Evolutionary conservation across 2,888 invertebrate genomes (phyloP), one percentile per base, ranked within the genome.

Genomic region (Andrena fulva): DNA sequence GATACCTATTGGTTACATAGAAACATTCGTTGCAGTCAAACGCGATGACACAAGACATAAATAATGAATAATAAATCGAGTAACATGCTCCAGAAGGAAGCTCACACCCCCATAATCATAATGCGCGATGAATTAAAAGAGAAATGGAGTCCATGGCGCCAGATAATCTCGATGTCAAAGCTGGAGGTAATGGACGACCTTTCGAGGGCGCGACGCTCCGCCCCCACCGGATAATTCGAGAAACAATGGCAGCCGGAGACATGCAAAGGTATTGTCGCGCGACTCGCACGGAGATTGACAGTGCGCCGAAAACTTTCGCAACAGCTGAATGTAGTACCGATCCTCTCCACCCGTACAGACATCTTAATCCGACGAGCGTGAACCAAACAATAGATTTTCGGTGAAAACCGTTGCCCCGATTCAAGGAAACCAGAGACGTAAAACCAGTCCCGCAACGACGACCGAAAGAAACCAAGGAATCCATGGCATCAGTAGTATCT

Each of bases 171-270:
- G 78, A 71, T 80, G 77, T 71, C 84, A 82, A 85, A 80, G 87
- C 68, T 86, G 76, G 87, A 88, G 73, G 85, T 86, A 87, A 90
- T 89, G 91, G 88, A 89, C 91, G 91, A 92, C 92, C 92, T 93
- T 93, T 90, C 89, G 92, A 93, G 92, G 93, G 93, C 92, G 91
- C 92, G 90, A 92, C 89, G 93, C 93, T 89, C 93, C 93, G 93
- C 93, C 93, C 89, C 91, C 90, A 74, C 85, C 87, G 89, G 88
- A 91, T 90, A 88, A 91, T 89, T 91, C 89, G 87, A 91, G 91
- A 92, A 91, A 92, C 92, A 92, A 93, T 92, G 92, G 92, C 91
- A 91, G 91, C 91, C 89, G 75, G 60, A 80, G 78, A 84, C 81
- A 84, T 60, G 84, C 77, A 83, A 70, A 63, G 64, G 33, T 76